phyloP scores from a whole-genome alignment of 2,888 invertebrate species.

The Drosophila austrosaltans region DNA sequence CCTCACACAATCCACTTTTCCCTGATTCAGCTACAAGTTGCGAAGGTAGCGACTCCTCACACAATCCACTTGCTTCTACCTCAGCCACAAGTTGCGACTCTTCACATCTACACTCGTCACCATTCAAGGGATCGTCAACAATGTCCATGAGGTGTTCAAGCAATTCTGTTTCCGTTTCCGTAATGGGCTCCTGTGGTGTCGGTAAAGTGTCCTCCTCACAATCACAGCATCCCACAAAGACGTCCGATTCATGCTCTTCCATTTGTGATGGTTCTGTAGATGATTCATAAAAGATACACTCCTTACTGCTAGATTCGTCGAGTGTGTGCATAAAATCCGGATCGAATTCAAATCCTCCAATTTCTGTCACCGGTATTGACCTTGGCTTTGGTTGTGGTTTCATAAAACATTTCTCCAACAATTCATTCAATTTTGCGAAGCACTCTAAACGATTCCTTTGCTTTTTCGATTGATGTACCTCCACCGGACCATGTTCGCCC shows the following conservation, averaged over 20 bases:
- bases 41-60: neutral
- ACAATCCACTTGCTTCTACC: too few relatives aligned
- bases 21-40: neutral
- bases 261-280: neutral
- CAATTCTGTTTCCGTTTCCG: neutral
- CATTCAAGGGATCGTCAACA: too few relatives aligned
- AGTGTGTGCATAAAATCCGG: constrained; percentile 41
- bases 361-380: constrained; percentile 26
- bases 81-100: neutral
- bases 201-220: neutral
- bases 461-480: neutral
- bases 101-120: neutral
- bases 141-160: too few relatives aligned
- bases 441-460: constrained; percentile 39
- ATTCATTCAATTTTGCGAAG: constrained; percentile 52
- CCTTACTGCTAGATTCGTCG: too few relatives aligned
- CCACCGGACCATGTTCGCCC: neutral
- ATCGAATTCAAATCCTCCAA: constrained; percentile 51
- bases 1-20: neutral
- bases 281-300: too few relatives aligned
- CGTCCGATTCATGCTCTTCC: neutral
- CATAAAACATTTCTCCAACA: constrained; percentile 54
- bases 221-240: neutral
- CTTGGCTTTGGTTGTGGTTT: constrained; percentile 11
- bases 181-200: neutral